These are phyloP conservation scores for Scaptomyza tumidula DNA, from an alignment of 2,888 invertebrate species.

Conservation along the genomic window DNA sequence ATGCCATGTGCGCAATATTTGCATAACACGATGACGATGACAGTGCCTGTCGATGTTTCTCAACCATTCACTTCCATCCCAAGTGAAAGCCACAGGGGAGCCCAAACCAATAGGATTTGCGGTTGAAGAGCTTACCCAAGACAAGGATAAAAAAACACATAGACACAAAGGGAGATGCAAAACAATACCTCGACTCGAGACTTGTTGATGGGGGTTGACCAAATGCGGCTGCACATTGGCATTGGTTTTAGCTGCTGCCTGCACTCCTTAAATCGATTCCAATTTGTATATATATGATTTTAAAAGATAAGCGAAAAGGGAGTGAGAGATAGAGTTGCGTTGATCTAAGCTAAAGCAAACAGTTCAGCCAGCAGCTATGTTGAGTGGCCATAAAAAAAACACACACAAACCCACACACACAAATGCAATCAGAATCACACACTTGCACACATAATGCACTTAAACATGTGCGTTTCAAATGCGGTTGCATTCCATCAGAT, in stretches of 20 bases:
- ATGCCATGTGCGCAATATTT: slow-evolving; percentile 64
- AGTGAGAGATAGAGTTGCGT: background rate
- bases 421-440: slow-evolving; percentile 8
- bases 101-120: slow-evolving; percentile 59
- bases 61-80: slow-evolving; percentile 15
- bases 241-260: slow-evolving; percentile 12
- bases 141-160: slow-evolving; percentile 17
- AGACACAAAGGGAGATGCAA: background rate
- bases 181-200: slow-evolving; percentile 24
- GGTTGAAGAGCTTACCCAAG: slow-evolving; percentile 62
- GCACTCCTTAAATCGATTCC: slow-evolving; percentile 59
- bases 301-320: slow-evolving; percentile 39
- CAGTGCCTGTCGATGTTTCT: slow-evolving; percentile 51
- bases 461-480: slow-evolving; percentile 34
- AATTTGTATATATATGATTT: slow-evolving; percentile 73
- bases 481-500: slow-evolving; percentile 42
- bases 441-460: slow-evolving; percentile 61
- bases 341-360: slow-evolving; percentile 10
- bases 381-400: slow-evolving; percentile 37
- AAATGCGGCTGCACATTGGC: slow-evolving; percentile 27
- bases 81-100: slow-evolving; percentile 49
- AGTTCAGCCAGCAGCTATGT: slow-evolving; percentile 27
- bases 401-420: slow-evolving; percentile 18
- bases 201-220: slow-evolving; percentile 74
- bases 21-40: slow-evolving; percentile 61